phyloP scores from a whole-genome alignment of 2,797 vertebrate species.

The Ispidina lecontei region DNA sequence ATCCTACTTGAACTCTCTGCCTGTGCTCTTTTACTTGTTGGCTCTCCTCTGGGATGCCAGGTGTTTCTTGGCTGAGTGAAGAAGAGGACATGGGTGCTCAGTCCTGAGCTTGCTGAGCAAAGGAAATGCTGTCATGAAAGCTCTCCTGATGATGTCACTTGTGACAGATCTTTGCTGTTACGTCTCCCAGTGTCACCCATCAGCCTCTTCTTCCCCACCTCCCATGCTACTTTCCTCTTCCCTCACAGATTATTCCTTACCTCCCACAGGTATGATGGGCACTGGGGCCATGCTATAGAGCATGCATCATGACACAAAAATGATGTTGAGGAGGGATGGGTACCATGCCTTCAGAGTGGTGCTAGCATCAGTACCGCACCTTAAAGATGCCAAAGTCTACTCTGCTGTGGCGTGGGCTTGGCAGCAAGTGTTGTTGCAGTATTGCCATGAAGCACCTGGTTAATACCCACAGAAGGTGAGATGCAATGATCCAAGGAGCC shows the following conservation, averaged over 20 bases:
- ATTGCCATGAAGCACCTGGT: neutral
- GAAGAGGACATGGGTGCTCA: neutral
- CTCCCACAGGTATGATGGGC: neutral
- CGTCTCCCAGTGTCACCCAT: neutral
- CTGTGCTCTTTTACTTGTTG: neutral
- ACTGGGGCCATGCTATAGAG: neutral
- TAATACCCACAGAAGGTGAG: neutral
- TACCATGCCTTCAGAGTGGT: neutral
- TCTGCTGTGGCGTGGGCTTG: neutral
- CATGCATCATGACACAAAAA: neutral
- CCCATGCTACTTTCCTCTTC: neutral
- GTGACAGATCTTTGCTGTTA: neutral
- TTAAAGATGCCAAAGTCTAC: neutral
- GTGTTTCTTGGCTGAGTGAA: neutral
- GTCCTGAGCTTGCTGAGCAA: neutral
- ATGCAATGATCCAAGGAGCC: neutral
- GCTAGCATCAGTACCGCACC: neutral
- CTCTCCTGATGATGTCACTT: neutral
- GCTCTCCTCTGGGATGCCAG: neutral
- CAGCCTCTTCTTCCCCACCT: neutral
- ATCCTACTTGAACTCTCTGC: neutral
- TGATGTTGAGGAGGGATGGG: neutral
- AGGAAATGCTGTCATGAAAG: rapidly evolving
- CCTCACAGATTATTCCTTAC: neutral
- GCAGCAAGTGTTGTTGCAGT: neutral